Base-by-base conservation (phyloP, 35 echinoderm and acorn worm genomes). In the Apostichopus parvimensis region DNA sequence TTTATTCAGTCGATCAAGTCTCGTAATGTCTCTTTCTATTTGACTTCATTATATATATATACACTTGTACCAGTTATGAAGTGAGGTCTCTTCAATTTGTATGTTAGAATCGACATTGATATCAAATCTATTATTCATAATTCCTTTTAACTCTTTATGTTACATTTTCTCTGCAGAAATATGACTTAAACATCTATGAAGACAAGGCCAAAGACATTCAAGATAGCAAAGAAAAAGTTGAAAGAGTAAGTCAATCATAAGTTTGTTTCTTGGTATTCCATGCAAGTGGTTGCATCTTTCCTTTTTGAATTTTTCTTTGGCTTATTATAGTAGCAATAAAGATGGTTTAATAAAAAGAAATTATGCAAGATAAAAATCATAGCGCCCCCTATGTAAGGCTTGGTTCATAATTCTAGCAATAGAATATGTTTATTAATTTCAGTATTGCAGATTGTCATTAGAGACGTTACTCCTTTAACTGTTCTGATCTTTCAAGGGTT, bases 171-270 rank as follows among this genome's bases (percentile, higher is more conserved):
- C 1, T 73, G 14, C 86, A 88, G 86, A 88, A 72, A 88, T 88
- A 25, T 88, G 86, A 88, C 23, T 52, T 88, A n/a, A 73, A 72
- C 61, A 66, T 55, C 13, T 88, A 88, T 28, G 86, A 88, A 20
- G 86, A 88, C 64, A 68, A 72, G 18, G 86, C 86, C 20, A 73
- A 72, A 68, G 86, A 72, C 61, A 88, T 88, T 9, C 57, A 88
- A 28, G 52, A 52, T 7, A 88, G 68, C 12, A 72, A 53, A 88
- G 61, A 73, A 72, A 88, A 88, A 0, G 86, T 88, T 28, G 86
- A 28, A 60, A 71, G 68, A 64, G 86, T 88, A 73, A 88, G 61
- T 45, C 3, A 45, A 45, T 4, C 34, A 45, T 4, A 45, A 4
- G 34, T 0, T 0, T 45, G 34, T 45, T 45, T 45, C 34, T 45